Conservation (phyloP, 1,140 invertebrate genomes). For the Sminthurinus signatus region DNA sequence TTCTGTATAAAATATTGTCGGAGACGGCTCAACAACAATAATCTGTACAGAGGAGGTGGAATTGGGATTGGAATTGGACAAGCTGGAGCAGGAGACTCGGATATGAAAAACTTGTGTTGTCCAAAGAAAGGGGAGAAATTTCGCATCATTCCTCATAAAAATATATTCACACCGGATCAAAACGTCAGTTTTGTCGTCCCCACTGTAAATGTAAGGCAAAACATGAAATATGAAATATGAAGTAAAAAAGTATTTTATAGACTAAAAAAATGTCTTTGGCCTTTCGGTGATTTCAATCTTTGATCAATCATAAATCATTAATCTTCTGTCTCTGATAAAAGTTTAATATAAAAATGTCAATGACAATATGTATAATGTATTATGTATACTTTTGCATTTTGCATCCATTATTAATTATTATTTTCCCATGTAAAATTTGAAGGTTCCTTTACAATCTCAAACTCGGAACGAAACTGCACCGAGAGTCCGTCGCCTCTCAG, state of each 20-base stretch:
- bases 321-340: too few species aligned
- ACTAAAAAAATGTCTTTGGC: too few species aligned
- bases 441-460: constrained; percentile 21
- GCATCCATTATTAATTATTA: background rate
- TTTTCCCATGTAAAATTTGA: constrained; percentile 4
- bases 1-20: background rate
- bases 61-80: background rate
- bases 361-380: too few species aligned
- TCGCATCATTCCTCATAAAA: constrained; percentile 21
- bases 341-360: too few species aligned
- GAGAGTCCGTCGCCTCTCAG: background rate
- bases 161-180: constrained; percentile 38
- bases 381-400: too few species aligned
- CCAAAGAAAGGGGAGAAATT: constrained; percentile 20
- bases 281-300: too few species aligned
- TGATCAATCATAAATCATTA: too few species aligned
- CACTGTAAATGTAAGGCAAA: constrained; percentile 25
- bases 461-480: background rate
- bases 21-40: background rate
- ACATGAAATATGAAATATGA: too few species aligned
- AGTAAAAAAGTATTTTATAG: too few species aligned
- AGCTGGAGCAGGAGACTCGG: too few species aligned
- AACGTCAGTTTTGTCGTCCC: constrained; percentile 37
- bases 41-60: background rate
- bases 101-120: background rate